phyloP scores from a whole-genome alignment of 2,113 vertebrate species.

The Phoenicopterus ruber region DNA sequence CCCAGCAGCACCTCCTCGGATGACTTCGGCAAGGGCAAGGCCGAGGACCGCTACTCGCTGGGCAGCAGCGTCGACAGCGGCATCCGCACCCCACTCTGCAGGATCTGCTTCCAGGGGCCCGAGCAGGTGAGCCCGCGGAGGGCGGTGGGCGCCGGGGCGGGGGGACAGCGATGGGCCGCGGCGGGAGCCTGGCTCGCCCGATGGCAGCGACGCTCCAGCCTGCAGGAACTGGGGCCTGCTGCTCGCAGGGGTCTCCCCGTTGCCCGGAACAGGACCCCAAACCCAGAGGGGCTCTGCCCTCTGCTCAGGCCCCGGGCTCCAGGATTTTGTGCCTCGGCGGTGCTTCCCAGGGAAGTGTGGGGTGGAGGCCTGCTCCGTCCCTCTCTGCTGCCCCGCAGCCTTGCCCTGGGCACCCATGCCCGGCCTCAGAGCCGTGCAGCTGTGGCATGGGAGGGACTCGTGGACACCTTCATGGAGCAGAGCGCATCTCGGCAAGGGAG shows the following conservation, averaged over 20 bases:
- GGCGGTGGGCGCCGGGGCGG: not conserved
- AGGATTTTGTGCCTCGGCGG: not conserved
- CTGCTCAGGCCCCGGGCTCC: not conserved
- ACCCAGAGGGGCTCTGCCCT: not conserved
- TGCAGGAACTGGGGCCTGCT: not conserved
- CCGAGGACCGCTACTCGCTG: conserved; percentile 90
- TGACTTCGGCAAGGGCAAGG: conserved; percentile 89
- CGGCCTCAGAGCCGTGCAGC: not conserved
- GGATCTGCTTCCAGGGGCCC: conserved; percentile 98
- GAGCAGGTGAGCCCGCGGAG: conserved; percentile 84
- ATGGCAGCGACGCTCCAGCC: not conserved
- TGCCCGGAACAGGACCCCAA: not conserved
- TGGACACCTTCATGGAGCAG: not conserved
- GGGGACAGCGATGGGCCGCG: not conserved
- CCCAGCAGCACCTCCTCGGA: conserved; percentile 89
- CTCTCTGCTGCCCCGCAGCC: not conserved
- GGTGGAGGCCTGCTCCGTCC: not conserved
- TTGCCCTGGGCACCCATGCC: not conserved
- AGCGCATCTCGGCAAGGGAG: not conserved
- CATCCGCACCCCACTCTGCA: conserved; percentile 92
- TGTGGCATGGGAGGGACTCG: not conserved
- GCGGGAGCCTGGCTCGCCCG: not conserved
- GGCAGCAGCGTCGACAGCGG: conserved; percentile 94
- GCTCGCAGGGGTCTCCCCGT: not conserved
- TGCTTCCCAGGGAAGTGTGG: not conserved